These are phyloP conservation scores for Chrosomus eos DNA, from an alignment of 2,797 vertebrate species.

Conservation along the genomic window DNA sequence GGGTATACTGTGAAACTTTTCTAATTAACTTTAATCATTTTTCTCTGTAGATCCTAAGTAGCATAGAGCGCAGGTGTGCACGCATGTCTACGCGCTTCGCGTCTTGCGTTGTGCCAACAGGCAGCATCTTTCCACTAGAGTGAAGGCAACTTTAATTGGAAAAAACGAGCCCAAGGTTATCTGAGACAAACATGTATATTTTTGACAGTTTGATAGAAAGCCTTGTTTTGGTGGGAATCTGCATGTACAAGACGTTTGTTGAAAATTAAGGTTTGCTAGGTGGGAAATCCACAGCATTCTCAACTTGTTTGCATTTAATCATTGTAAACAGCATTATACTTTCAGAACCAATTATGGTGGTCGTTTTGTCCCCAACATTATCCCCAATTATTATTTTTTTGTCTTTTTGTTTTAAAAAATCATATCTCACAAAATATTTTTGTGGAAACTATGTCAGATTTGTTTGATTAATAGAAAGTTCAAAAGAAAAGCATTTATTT, in stretches of 20 bases:
- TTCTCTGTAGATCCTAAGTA: not conserved
- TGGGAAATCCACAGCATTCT: not conserved
- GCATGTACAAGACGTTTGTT: not conserved
- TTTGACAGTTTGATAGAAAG: conserved; percentile 30
- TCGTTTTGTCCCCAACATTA: not conserved
- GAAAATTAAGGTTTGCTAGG: not conserved
- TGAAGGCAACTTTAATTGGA: conserved; percentile 33
- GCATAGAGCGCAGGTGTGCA: not conserved
- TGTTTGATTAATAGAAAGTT: not conserved
- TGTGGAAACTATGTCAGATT: not conserved
- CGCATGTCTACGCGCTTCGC: not conserved
- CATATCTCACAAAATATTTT: too few species aligned
- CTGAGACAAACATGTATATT: conserved; percentile 1
- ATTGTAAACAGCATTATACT: not conserved
- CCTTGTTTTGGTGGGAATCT: not conserved
- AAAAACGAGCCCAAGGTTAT: conserved; percentile 41
- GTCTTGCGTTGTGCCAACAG: not conserved
- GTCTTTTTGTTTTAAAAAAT: too few species aligned
- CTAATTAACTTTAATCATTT: not conserved
- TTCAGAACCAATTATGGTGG: not conserved
- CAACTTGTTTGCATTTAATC: not conserved
- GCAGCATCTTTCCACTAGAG: conserved; percentile 18
- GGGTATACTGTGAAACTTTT: conserved; percentile 6
- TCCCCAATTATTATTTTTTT: not conserved
- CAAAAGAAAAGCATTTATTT: not conserved